A percentile compares a stretch with the other conserved stretches of the same genome.
These are phyloP conservation scores for Mylabris phalerata DNA, from an alignment of 1,140 invertebrate species.

Conservation along the genomic window DNA sequence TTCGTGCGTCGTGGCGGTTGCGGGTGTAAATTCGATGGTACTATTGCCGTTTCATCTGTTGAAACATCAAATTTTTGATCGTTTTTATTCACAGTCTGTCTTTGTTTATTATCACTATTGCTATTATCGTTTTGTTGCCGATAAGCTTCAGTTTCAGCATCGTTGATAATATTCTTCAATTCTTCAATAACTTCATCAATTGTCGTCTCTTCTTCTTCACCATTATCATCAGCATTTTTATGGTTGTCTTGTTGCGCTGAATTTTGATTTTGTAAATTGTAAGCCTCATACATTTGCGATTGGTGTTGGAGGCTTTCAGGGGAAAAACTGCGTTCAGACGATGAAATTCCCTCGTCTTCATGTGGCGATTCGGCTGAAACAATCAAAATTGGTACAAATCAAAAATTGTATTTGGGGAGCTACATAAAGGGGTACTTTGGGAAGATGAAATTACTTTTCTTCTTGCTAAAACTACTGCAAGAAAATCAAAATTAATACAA, in stretches of 20 bases:
- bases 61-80: conserved; percentile 27
- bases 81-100: conserved; percentile 19
- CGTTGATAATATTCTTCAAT: conserved; percentile 74
- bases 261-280: conserved; percentile 53
- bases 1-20: conserved; percentile 51
- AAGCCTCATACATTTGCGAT: conserved; percentile 55
- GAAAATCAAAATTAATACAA: too few species aligned
- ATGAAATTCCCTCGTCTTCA: conserved; percentile 80
- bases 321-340: conserved; percentile 68
- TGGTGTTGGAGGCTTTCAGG: conserved; percentile 54
- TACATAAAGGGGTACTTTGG: too few species aligned
- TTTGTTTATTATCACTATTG: conserved; percentile 41
- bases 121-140: conserved; percentile 43
- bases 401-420: neutral
- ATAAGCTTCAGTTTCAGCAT: conserved; percentile 68
- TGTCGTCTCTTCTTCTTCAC: conserved; percentile 72
- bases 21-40: conserved; percentile 55
- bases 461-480: conserved; percentile 15
- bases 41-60: conserved; percentile 50
- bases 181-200: conserved; percentile 85
- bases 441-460: conserved; percentile 7
- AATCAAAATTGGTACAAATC: conserved; percentile 1
- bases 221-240: conserved; percentile 35
- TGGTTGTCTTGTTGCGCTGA: conserved; percentile 36
- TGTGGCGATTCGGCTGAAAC: conserved; percentile 56